These are phyloP conservation scores for Drosophila azteca DNA, from an alignment of 1,140 invertebrate species.

Conservation along the genomic window DNA sequence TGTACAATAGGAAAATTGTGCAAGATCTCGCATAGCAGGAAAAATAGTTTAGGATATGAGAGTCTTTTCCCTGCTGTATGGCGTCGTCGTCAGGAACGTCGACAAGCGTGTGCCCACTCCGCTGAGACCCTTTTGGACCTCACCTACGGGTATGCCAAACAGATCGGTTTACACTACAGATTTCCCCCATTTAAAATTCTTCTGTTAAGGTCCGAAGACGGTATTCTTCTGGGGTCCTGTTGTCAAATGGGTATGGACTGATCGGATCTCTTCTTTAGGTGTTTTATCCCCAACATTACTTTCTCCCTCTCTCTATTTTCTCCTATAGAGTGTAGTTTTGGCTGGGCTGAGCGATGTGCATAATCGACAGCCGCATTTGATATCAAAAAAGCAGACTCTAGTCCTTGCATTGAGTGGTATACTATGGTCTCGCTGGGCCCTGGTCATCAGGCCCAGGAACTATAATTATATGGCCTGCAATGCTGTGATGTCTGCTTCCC, in stretches of 20 bases:
- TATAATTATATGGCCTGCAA: slow-evolving; percentile 18
- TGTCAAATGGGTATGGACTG: slow-evolving; percentile 24
- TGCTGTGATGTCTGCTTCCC: slow-evolving; percentile 7
- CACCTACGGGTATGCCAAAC: slow-evolving; percentile 17
- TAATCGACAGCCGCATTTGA: slow-evolving; percentile 7
- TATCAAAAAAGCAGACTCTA: slow-evolving; percentile 17
- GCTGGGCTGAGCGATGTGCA: slow-evolving; percentile 18
- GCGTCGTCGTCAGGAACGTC: slow-evolving; percentile 1
- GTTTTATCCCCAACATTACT: background rate
- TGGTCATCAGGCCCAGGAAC: slow-evolving; percentile 28
- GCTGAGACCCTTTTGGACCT: slow-evolving; percentile 18
- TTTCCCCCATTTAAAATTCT: background rate
- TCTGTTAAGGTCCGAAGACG: slow-evolving; percentile 5
- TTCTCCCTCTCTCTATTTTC: slow-evolving; percentile 1
- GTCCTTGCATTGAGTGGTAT: slow-evolving; percentile 2
- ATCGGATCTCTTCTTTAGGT: background rate
- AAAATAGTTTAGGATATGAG: slow-evolving; percentile 10
- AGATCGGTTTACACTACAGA: too few relatives aligned
- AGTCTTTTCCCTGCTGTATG: slow-evolving; percentile 13
- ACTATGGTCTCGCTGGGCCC: slow-evolving; percentile 20
- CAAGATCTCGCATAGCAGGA: background rate
- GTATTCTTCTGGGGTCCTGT: slow-evolving; percentile 28
- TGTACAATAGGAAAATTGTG: background rate
- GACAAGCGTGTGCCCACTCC: background rate
- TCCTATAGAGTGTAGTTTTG: slow-evolving; percentile 10